Conservation (phyloP, 1,140 invertebrate genomes). For the Hyposmocoma kahamanoa region DNA sequence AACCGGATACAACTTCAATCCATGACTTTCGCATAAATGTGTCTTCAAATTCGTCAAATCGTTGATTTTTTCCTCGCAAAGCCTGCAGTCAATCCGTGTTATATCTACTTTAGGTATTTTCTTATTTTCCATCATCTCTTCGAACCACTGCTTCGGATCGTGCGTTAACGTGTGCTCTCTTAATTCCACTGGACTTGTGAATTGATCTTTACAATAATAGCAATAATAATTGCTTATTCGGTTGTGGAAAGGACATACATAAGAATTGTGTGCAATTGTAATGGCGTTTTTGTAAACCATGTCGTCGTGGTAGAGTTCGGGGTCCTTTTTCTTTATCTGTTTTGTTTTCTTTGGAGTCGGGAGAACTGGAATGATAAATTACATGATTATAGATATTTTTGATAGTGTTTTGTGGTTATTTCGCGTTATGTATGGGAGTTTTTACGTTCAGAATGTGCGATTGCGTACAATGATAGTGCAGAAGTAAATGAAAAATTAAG, state of each 20-base stretch:
- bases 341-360: conserved; percentile 12
- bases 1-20: conserved; percentile 20
- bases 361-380: no score
- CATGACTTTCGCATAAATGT: conserved; percentile 39
- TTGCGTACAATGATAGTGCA: no score
- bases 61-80: conserved; percentile 50
- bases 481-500: no score
- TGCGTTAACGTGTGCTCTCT: conserved; percentile 52
- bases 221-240: conserved; percentile 56
- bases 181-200: conserved; percentile 45
- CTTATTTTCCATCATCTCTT: conserved; percentile 44
- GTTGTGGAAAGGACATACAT: conserved; percentile 52
- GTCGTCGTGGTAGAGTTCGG: conserved; percentile 28
- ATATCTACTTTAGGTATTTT: conserved; percentile 64
- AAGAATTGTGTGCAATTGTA: conserved; percentile 45
- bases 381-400: no score
- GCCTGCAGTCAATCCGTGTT: conserved; percentile 51
- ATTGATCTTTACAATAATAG: conserved; percentile 55
- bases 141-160: conserved; percentile 41
- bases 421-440: no score
- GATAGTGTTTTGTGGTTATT: no score
- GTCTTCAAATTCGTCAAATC: conserved; percentile 37
- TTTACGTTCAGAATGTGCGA: no score
- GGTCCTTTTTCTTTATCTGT: not conserved
- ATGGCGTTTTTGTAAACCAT: conserved; percentile 44